Base-by-base conservation (phyloP, 2,113 vertebrate species). In the Mirounga angustirostris region DNA sequence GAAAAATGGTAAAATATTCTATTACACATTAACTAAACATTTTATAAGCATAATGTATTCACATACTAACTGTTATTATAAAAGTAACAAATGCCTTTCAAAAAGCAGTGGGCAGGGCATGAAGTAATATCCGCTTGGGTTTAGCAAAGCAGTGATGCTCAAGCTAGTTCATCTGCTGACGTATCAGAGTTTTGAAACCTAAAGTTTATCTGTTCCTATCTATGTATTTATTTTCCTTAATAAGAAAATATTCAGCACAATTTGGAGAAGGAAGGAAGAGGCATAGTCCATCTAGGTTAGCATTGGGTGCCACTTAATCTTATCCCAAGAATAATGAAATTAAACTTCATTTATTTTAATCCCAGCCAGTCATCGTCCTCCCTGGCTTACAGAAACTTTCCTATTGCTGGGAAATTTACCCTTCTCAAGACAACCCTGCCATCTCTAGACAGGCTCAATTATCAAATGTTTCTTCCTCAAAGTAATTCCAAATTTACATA, bases 331-430 rank as follows among this genome's bases (percentile, higher is more conserved):
- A 43, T 67, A 33, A 83, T 33, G 50, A 87, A 67, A 84, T 80
- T 43, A 54, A 56, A 69, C 59, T 94, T 82, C n/a, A 92, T 67
- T 52, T 74, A 30, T 83, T 96, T 92, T 94, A 59, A 96, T 71
- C 36, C 52, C 11, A 36, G 83, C 21, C 24, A 79, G 46, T 92
- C n/a, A 40, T 28, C 74, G 2, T n/a, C 89, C 8, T 74, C 16
- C 65, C 58, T 91, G n/a, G 33, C 14, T 30, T 65, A 36, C 46
- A 40, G 19, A 16, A 90, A 22, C 14, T 67, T 69, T 50, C 63
- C 40, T 69, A 5, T 2, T 78, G 2, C 21, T 28, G 10, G 19
- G 15, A 84, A 43, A 14, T 73, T 71, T 24, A 8, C 52, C 40
- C 52, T 87, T 91, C 58, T 95, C 65, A 82, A 90, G 30, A 83